Base-by-base conservation (phyloP, 2,113 vertebrate species). In the Halcyon senegalensis region DNA sequence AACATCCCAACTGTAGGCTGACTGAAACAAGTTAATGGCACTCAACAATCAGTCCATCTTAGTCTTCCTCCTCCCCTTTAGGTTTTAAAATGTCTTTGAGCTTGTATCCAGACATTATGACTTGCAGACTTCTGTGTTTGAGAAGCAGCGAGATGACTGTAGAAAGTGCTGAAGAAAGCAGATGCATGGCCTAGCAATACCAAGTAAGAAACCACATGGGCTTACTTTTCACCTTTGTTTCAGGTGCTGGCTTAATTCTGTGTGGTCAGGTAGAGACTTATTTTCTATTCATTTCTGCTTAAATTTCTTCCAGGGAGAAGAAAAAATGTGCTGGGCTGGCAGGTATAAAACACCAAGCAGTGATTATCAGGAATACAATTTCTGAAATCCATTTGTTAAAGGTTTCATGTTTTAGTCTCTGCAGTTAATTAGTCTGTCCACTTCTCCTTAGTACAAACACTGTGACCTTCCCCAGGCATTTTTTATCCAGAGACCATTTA, bases 151-250 rank as follows among this genome's bases (percentile, higher is more conserved):
- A 75, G 21, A 72, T 17, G 4, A 43, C 35, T 76, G 9, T 27
- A 35, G 19, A 60, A 91, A 78, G 8, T 28, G 20, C 39, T 83
- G 63, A 39, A 62, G 58, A 17, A 46, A 31, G 3, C 10, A 85
- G 35, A 44, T 4, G 0, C 31, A 13, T 53, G 25, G 2, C 23
- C 25, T 50, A 43, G 39, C 0, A 1, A 44, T 25, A 43, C 8
- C 35, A 67, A 53, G 35, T 31, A 20, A 60, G 51, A 68, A 75
- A 43, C 6, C 35, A 91, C 39, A 16, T 1, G 1, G 27, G 3
- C 10, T 93, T 87, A 21, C 9, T 33, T 67, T 53, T 81, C n/a
- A 27, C 3, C 19, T 64, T 76, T 66, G 20, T 78, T 87, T 80
- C 16, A 27, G 21, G 27, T 48, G 13, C 10, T 75, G 33, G 8